Evolutionary conservation across 2,797 vertebrate genomes (phyloP), one percentile per base, ranked within the genome.

Genomic region (Chlorospingus flavigularis): DNA sequence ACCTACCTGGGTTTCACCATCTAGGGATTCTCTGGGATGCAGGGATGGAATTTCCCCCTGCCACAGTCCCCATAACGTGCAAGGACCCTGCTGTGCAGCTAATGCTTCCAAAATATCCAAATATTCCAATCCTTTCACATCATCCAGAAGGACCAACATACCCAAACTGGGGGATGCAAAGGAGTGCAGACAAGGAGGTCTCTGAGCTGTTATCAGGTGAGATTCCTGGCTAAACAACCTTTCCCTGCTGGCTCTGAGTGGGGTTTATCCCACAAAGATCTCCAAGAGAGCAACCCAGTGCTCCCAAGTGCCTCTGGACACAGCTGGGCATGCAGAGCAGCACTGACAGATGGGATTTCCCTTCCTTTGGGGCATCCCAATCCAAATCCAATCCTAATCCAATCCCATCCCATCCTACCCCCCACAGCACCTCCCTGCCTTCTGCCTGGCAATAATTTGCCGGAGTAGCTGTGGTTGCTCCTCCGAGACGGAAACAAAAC

Each of bases 121-220:
- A 35, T 24, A 24, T 16, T 16, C n/a, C 14, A 19, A 7, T 1
- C 2, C 16, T 30, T n/a, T 37, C 57, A 7, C 11, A 39, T 2
- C 10, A 24, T 7, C 42, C 7, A 6, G 11, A 70, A 57, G 37
- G 20, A 68, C 6, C 12, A 10, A 11, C 19, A 8, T 8, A 20
- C 18, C 31, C 28, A 13, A 11, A 43, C 1, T 0, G 62, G 20
- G 30, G n/a, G 25, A 19, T 6, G 21, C 20, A 53, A 35, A 51
- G 0, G 10, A 60, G 7, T 7, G 51, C 21, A 28, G 24, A 20
- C 35, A 19, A 21, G 39, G 77, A n/a, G 72, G 3, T 8, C 23
- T 10, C 67, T 5, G 11, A 4, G n/a, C 2, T 6, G 7, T 4
- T 7, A 3, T 1, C 17, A 6, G 1, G 0, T 0, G 25, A 87